phyloP scores from a whole-genome alignment of 2,888 invertebrate genomes.

The Anthrax anthrax region DNA sequence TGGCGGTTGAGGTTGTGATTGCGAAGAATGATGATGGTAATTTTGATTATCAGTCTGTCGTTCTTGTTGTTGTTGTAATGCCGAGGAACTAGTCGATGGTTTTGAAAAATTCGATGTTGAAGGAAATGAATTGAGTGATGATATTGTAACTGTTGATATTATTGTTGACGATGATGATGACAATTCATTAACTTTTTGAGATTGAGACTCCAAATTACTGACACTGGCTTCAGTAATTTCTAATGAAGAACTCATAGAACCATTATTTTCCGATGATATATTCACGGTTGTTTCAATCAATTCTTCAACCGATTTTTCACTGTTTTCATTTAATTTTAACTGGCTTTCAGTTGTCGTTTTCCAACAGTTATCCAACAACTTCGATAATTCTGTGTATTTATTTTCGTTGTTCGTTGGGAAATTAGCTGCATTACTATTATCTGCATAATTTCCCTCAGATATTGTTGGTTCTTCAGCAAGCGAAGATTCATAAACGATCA shows the following conservation, averaged over 20 bases:
- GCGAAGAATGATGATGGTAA: conserved; percentile 7
- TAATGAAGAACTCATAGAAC: not conserved
- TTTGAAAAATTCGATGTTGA: conserved; percentile 8
- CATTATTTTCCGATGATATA: not conserved
- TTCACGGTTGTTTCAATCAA: not conserved
- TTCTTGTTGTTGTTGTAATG: conserved; percentile 10
- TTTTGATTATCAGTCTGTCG: conserved; percentile 7
- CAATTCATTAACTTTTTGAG: not conserved
- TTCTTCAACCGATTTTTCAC: not conserved
- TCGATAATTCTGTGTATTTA: conserved; percentile 3
- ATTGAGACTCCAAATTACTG: not conserved
- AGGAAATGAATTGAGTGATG: conserved; percentile 2
- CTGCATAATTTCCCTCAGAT: not conserved
- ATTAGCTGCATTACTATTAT: not conserved
- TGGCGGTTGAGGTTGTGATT: not conserved
- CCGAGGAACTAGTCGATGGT: conserved; percentile 12
- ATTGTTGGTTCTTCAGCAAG: conserved; percentile 1
- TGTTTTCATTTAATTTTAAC: not conserved
- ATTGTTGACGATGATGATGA: conserved; percentile 3
- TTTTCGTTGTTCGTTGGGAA: not conserved
- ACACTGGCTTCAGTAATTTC: not conserved
- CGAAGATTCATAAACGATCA: conserved; percentile 10
- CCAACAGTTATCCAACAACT: conserved; percentile 2
- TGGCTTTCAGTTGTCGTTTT: not conserved
- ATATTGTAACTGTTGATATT: conserved; percentile 1